Base-by-base conservation (phyloP, 2,797 vertebrate genomes). In the Novumbra hubbsi region DNA sequence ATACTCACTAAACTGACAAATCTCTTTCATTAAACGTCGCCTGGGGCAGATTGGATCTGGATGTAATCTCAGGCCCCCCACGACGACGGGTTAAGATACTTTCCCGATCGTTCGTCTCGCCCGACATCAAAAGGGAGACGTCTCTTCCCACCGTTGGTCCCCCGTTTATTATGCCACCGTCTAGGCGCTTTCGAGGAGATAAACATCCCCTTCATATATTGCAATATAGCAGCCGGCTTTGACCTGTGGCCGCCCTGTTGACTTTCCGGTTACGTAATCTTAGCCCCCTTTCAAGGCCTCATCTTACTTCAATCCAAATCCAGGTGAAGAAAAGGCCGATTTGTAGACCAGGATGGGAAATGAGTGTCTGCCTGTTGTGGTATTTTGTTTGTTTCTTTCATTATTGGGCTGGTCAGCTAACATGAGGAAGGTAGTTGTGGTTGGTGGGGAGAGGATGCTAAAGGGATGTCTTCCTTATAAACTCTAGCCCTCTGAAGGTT, bases 281-380 rank as follows among this genome's bases (percentile, higher is more conserved):
- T 74, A 60, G 83, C 73, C 75, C 79, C 77, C 78, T 84, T 85
- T 74, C 79, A 71, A 78, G 21, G 70, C 76, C 82, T 80, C 74
- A 71, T 88, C 89, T 86, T 81, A 87, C 90, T 88, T 91, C 82
- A 81, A 88, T 87, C 81, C 77, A 77, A 85, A 84, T 74, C 84
- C 81, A 75, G 71, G 83, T 80, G 81, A 79, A 90, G 82, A 86
- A 76, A 30, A 27, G 28, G 19, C 3, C 75, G 74, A 66, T 87
- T 85, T 91, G 87, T 86, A 85, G 85, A 12, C 74, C 85, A 80
- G 84, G 83, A 88, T 77, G 87, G 89, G 89, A 92, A 93, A 91
- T 90, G 78, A 90, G 88, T 78, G 76, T 72, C 83, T 90, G 91
- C 85, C 91, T 91, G 87, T 70, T n/a, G n/a, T n/a, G n/a, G n/a